Evolutionary conservation across 2,797 vertebrate genomes (phyloP).

Genomic region (Erpetoichthys calabaricus): DNA sequence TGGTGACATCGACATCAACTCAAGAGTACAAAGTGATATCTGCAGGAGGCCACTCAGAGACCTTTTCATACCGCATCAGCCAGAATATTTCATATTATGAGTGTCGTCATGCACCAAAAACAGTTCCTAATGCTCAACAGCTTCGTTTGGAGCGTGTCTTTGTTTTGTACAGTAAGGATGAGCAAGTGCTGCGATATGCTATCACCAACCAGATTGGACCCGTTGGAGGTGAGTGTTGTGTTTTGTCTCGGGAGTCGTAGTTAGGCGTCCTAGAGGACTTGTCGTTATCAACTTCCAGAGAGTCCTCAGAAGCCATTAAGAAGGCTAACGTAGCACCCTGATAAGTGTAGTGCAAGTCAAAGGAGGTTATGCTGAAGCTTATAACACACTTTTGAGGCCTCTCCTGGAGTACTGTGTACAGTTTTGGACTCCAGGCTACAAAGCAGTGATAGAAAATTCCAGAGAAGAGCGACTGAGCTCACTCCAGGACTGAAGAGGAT

Average conservation of each 20-base stretch:
- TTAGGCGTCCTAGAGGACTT: too few species aligned
- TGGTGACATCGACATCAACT: slow-evolving; percentile 57
- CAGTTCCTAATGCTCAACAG: slow-evolving; percentile 38
- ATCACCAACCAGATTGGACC: slow-evolving; percentile 70
- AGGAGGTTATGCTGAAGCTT: too few species aligned
- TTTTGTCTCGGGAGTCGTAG: not conserved
- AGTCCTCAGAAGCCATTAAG: not conserved
- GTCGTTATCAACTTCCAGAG: too few species aligned
- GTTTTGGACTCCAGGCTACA: too few species aligned
- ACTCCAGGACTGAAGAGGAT: too few species aligned
- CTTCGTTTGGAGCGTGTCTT: slow-evolving; percentile 66
- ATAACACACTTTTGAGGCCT: too few species aligned
- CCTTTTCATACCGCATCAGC: slow-evolving; percentile 58
- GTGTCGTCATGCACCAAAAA: slow-evolving; percentile 46
- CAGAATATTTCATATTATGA: slow-evolving; percentile 73
- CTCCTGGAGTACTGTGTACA: too few species aligned
- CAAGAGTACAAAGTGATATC: slow-evolving; percentile 55
- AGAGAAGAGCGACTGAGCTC: too few species aligned
- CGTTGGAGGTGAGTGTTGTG: slow-evolving; percentile 46
- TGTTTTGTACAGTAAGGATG: slow-evolving; percentile 67
- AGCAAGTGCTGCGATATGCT: slow-evolving; percentile 74
- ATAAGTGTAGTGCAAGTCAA: too few species aligned
- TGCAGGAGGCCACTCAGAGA: slow-evolving; percentile 45
- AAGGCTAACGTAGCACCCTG: too few species aligned
- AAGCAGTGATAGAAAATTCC: too few species aligned